Percentiles rank a stretch among this genome's conserved stretches.
Conservation (phyloP, 2,888 invertebrate genomes). For the Cepaea hortensis region DNA sequence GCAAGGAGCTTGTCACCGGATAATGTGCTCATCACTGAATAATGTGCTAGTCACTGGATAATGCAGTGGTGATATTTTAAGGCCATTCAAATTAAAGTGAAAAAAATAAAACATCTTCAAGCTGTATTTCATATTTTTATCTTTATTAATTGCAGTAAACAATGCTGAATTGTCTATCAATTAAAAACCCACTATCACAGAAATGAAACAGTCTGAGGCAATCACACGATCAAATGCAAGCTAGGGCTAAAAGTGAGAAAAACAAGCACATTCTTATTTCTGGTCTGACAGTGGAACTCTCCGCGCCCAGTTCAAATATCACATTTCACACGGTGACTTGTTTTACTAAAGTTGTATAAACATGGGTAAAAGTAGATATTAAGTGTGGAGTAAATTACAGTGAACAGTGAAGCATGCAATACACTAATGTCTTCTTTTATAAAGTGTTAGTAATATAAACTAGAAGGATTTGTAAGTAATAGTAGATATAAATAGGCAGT, state of each 20-base stretch:
- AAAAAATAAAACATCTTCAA: not conserved
- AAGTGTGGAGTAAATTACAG: not conserved
- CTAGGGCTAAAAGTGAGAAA: constrained; percentile 32
- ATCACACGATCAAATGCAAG: constrained; percentile 38
- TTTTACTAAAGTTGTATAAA: not conserved
- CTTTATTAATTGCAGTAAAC: constrained; percentile 48
- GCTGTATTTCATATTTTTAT: constrained; percentile 1
- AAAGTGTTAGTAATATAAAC: too few species aligned
- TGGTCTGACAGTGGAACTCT: too few species aligned
- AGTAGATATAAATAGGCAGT: too few species aligned
- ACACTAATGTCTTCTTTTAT: not conserved
- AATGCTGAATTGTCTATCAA: constrained; percentile 49
- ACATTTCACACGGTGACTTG: too few species aligned
- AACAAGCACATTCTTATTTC: not conserved
- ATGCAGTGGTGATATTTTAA: not conserved
- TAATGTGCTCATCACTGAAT: too few species aligned
- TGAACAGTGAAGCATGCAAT: constrained; percentile 28
- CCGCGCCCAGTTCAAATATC: too few species aligned
- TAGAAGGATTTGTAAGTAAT: too few species aligned
- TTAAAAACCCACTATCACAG: constrained; percentile 49
- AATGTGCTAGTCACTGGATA: too few species aligned
- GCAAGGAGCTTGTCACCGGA: too few species aligned
- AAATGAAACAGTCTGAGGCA: constrained; percentile 48
- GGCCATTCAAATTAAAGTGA: not conserved
- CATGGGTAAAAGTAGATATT: not conserved